Base-by-base conservation (phyloP, 2,888 invertebrate species). In the Stramonita haemastoma region DNA sequence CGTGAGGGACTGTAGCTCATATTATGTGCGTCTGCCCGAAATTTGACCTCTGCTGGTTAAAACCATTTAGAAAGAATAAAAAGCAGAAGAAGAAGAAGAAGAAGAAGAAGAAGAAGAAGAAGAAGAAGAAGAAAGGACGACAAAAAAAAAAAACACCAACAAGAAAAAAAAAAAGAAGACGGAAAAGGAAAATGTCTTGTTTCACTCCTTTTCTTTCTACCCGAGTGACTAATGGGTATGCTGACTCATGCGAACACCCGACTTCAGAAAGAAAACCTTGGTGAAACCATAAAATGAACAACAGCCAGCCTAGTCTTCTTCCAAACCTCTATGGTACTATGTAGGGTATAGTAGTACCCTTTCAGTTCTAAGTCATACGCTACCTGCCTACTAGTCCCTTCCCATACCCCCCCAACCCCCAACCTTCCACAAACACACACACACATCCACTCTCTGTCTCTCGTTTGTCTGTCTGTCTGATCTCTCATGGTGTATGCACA, bases 191-290 rank as follows among this genome's bases (percentile, higher is more conserved):
- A 11, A 4, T 11, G 19, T 79, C 32, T 17, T 79, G 13, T 32
- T 79, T 73, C n/a, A 4, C 11, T 22, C 26, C 73, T 73, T 73
- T 73, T 73, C 32, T 79, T 79, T 79, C 77, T 79, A 34, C 26
- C 32, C 34, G 32, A 32, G 32, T 79, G 77, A 79, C 77, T 79
- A 79, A 79, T 34, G 77, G 77, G 77, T 29, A 79, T 79, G 77
- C 77, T 79, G 77, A 79, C 77, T 79, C 77, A 79, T 15, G 77
- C 32, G 11, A 79, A 32, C 77, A 79, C 77, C 77, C 77, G 77
- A 34, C 77, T 32, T 79, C 13, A n/a, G 29, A 73, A n/a, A 73
- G 13, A n/a, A 15, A 13, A 32, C 77, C 77, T 32, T 29, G 32
- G 60, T 15, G 60, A 32, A 79, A 19, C 77, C 29, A 79, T 79